Evolutionary conservation across 2,113 vertebrate genomes (phyloP).

Genomic region (Lophura nycthemera): DNA sequence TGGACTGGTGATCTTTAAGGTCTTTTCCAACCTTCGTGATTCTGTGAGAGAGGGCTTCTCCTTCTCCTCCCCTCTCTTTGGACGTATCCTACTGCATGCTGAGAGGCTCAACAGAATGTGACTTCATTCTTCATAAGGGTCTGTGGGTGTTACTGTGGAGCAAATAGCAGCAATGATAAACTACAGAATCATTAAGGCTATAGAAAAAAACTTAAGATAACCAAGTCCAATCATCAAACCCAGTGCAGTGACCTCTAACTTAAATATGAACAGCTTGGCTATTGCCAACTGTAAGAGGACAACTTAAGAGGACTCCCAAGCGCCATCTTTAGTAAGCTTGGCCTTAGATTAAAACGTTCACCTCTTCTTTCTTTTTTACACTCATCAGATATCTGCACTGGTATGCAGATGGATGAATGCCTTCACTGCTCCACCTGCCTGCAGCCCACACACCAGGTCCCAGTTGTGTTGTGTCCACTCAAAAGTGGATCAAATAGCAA

Average conservation of each 20-base stretch:
- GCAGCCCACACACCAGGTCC: neutral
- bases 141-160: neutral
- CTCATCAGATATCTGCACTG: too few species aligned
- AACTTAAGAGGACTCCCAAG: too few species aligned
- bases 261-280: too few species aligned
- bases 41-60: neutral
- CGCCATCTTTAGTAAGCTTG: neutral
- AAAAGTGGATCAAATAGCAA: neutral
- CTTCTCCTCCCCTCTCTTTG: neutral
- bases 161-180: rapidly evolving
- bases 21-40: too few species aligned
- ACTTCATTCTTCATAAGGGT: neutral
- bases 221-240: too few species aligned
- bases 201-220: too few species aligned
- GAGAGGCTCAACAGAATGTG: neutral
- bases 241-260: neutral
- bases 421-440: neutral
- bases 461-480: neutral
- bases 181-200: too few species aligned
- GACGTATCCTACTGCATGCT: rapidly evolving
- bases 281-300: rapidly evolving
- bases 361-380: too few species aligned
- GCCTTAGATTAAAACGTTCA: neutral
- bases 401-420: too few species aligned
- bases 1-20: too few species aligned